Conservation (phyloP, 1,140 invertebrate species). For the Augochlora pura region DNA sequence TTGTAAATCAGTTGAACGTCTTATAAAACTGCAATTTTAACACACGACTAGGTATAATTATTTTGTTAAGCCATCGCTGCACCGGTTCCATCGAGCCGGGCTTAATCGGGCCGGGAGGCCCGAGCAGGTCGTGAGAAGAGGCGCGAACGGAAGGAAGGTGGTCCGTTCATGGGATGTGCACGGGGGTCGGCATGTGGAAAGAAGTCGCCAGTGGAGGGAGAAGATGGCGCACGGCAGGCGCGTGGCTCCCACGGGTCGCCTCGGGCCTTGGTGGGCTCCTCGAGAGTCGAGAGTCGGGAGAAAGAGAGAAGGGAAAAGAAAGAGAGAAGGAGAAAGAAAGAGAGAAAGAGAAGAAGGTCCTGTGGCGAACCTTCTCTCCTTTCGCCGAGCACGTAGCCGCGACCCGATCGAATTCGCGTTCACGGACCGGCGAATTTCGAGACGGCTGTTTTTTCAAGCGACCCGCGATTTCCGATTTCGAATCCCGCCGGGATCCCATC, state of each 20-base stretch:
- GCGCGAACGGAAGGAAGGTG: conserved; percentile 18
- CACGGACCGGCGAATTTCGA: too few species aligned
- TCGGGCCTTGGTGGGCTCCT: conserved; percentile 54
- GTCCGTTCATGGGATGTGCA: neutral
- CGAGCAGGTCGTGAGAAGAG: conserved; percentile 32
- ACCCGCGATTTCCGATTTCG: too few species aligned
- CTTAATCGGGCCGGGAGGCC: conserved; percentile 9
- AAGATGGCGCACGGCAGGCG: conserved; percentile 73
- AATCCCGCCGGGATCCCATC: neutral
- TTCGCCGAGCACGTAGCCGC: too few species aligned
- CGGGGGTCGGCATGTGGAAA: conserved; percentile 1
- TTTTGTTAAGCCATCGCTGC: too few species aligned
- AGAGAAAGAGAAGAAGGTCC: neutral
- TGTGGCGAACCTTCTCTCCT: conserved; percentile 9
- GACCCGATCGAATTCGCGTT: too few species aligned
- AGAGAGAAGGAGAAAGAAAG: conserved; percentile 13
- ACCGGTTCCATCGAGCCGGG: too few species aligned
- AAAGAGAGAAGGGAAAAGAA: conserved; percentile 14
- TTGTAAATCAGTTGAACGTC: too few species aligned
- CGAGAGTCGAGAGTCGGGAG: too few species aligned
- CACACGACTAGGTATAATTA: too few species aligned
- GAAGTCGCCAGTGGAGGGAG: conserved; percentile 53
- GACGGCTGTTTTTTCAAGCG: too few species aligned
- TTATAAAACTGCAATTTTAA: too few species aligned
- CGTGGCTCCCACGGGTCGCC: conserved; percentile 76